Evolutionary conservation across 2,113 vertebrate species (phyloP).

Genomic region (Phylloscopus trochilus): DNA sequence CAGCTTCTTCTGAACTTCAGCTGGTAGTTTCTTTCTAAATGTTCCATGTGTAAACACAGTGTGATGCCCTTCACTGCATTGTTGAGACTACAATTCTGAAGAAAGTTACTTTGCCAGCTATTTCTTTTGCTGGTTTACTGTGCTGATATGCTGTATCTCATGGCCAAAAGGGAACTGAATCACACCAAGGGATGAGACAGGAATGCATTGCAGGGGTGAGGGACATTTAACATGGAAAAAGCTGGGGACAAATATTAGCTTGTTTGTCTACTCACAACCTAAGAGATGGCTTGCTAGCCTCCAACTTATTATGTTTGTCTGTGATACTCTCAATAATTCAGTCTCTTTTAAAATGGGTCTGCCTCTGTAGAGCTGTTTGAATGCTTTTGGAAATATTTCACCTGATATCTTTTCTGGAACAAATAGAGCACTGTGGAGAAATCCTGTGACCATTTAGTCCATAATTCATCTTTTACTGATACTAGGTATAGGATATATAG

Average conservation of each 20-base stretch:
- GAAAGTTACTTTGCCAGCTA: neutral
- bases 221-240: neutral
- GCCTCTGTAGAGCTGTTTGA: neutral
- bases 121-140: neutral
- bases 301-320: neutral
- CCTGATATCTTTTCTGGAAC: neutral
- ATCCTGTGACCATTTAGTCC: neutral
- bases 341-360: neutral
- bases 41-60: neutral
- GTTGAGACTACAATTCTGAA: neutral
- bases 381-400: neutral
- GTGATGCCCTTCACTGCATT: neutral
- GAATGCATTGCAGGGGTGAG: neutral
- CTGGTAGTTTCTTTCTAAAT: neutral
- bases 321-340: neutral
- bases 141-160: fast-evolving
- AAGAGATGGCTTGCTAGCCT: neutral
- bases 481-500: neutral
- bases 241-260: neutral
- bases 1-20: neutral
- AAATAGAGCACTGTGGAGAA: neutral
- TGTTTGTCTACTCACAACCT: neutral
- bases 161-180: neutral
- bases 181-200: neutral
- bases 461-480: neutral